phyloP scores from a whole-genome alignment of 1,140 invertebrate species.

The Drosophila cardini region DNA sequence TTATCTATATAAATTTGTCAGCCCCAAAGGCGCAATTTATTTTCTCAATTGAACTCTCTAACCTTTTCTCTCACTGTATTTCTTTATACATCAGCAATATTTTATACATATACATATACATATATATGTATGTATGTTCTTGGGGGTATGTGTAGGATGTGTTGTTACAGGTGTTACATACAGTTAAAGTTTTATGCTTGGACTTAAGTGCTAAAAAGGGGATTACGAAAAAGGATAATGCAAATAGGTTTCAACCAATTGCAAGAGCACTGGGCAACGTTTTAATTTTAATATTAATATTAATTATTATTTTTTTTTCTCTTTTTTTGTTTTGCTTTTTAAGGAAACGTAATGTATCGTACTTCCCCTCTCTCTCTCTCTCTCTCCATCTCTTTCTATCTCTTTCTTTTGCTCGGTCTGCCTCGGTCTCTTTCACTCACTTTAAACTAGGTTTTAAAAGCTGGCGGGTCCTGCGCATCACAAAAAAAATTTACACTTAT shows the following conservation, averaged over 20 bases:
- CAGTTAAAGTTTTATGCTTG: conserved; percentile 41
- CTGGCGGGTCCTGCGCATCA: conserved; percentile 55
- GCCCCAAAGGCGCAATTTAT: not conserved
- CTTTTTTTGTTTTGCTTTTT: not conserved
- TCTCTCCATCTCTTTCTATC: conserved; percentile 18
- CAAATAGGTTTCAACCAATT: conserved; percentile 39
- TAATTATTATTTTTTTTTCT: not conserved
- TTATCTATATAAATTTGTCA: conserved; percentile 45
- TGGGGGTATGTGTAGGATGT: conserved; percentile 2
- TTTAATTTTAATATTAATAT: conserved; percentile 24
- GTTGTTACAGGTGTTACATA: conserved; percentile 33
- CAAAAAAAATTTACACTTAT: conserved; percentile 48
- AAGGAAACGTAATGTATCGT: conserved; percentile 33
- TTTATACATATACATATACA: conserved; percentile 26
- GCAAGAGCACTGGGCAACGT: conserved; percentile 51
- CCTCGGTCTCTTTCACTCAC: conserved; percentile 8
- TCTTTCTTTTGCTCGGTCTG: conserved; percentile 23
- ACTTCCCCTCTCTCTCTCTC: conserved; percentile 4
- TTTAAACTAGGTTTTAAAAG: conserved; percentile 58
- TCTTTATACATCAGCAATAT: conserved; percentile 21
- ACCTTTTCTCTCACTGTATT: conserved; percentile 12
- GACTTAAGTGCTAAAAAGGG: conserved; percentile 40
- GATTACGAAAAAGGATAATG: conserved; percentile 20
- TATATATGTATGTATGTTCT: not conserved
- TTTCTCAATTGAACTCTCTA: conserved; percentile 18